These are phyloP conservation scores for Chromoteleia sp. DNA, from an alignment of 2,888 invertebrate genomes.

Conservation along the genomic window DNA sequence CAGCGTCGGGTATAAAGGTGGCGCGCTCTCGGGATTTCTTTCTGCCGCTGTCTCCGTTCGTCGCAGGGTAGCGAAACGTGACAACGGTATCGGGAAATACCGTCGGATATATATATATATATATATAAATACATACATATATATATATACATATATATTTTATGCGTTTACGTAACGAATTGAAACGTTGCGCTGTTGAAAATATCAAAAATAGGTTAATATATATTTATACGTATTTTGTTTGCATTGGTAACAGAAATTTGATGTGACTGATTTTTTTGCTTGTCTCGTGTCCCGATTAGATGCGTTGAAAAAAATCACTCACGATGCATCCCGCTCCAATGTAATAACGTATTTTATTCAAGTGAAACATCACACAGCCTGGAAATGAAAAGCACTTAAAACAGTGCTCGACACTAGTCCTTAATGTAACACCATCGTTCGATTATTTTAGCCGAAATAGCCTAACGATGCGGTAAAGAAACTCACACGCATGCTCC, in stretches of 20 bases:
- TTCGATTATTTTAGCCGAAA: constrained; percentile 83
- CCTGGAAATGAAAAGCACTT: constrained; percentile 88
- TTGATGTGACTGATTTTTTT: constrained; percentile 17
- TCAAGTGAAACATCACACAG: constrained; percentile 87
- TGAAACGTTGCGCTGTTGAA: constrained; percentile 31
- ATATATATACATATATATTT: too few relatives aligned
- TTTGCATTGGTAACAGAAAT: constrained; percentile 25
- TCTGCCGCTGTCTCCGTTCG: constrained; percentile 20
- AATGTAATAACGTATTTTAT: constrained; percentile 54
- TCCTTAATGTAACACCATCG: constrained; percentile 68
- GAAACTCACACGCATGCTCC: constrained; percentile 55
- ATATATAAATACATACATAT: too few relatives aligned
- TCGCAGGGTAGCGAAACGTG: neutral
- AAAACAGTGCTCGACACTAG: constrained; percentile 88
- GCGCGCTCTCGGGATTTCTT: constrained; percentile 3
- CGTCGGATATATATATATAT: constrained; percentile 23
- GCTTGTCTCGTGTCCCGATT: neutral
- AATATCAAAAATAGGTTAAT: constrained; percentile 59
- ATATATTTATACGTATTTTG: neutral
- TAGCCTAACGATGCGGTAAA: constrained; percentile 72
- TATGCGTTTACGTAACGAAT: constrained; percentile 23
- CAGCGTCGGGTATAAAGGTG: constrained; percentile 21
- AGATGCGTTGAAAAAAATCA: constrained; percentile 31
- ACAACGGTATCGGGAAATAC: constrained; percentile 11
- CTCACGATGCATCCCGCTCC: constrained; percentile 20